phyloP scores from a whole-genome alignment of 2,888 invertebrate genomes.

The Andricus curvator region DNA sequence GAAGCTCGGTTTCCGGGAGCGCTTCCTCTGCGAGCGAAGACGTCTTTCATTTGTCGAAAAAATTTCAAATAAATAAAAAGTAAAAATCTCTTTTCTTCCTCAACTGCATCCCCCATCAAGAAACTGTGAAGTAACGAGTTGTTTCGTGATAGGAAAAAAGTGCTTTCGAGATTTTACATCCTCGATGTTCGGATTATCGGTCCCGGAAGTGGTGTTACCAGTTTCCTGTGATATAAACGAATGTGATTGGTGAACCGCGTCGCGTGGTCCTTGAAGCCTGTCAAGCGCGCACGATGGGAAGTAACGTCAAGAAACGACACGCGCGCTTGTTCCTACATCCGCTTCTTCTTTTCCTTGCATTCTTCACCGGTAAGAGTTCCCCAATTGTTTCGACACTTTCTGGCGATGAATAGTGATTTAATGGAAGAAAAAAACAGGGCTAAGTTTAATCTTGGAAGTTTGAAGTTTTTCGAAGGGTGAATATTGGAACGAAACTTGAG shows the following conservation, averaged over 20 bases:
- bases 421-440: not conserved
- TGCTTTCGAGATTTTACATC: not conserved
- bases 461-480: slow-evolving; percentile 14
- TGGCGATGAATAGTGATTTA: not conserved
- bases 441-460: not conserved
- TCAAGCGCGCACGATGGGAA: slow-evolving; percentile 63
- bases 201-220: slow-evolving; percentile 64
- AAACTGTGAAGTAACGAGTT: not conserved
- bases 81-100: not conserved
- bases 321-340: slow-evolving; percentile 64
- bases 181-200: slow-evolving; percentile 45
- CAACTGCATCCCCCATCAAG: not conserved
- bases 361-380: slow-evolving; percentile 70
- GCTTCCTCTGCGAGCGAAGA: slow-evolving; percentile 4
- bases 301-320: slow-evolving; percentile 65
- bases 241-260: slow-evolving; percentile 57
- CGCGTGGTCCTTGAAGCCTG: slow-evolving; percentile 48
- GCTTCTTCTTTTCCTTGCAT: slow-evolving; percentile 67
- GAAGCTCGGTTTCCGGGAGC: slow-evolving; percentile 58
- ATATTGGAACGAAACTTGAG: not conserved
- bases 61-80: not conserved
- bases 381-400: not conserved
- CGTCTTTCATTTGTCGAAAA: slow-evolving; percentile 3
- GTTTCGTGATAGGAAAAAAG: slow-evolving; percentile 4
- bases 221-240: slow-evolving; percentile 48